Base-by-base conservation (phyloP, 2,888 invertebrate species). In the Pogonocherus hispidulus region DNA sequence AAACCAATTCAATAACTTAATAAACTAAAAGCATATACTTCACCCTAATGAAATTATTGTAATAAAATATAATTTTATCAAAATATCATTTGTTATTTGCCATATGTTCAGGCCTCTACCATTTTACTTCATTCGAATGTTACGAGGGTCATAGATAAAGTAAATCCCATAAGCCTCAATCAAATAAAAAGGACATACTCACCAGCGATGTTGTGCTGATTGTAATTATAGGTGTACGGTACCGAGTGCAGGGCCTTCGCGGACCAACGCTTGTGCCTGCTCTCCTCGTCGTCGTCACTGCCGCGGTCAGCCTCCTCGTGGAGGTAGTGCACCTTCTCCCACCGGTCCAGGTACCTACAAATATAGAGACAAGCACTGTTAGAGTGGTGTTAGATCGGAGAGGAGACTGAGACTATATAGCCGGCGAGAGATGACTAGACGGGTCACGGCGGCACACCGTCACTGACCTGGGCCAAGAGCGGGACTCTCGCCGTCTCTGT, bases 301-400 rank as follows among this genome's bases (percentile, higher is more conserved):
- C 89, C 88, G 47, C 91, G 89, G 80, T 96, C 95, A 6, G 92
- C 93, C 83, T 97, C 97, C 81, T 97, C 93, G 3, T 97, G 97
- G 22, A 96, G 90, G 79, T 93, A 97, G 60, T 91, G 94, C 9
- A 96, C 92, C 82, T 95, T 92, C 86, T 98, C 98, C 88, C 96
- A 98, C 81, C 95, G 92, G 82, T 92, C 93, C 84, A 95, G 87
- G 85, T 90, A 90, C 80, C 90, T 90, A 84, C 23, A 84, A 84
- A 64, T n/a, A n/a, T n/a, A n/a, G n/a, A n/a, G n/a, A n/a, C n/a
- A n/a, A n/a, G n/a, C n/a, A n/a, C n/a, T n/a, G n/a, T n/a, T n/a
- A 64, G 14, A 60, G 37, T n/a, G 22, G 35, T 20, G 51, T 23
- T n/a, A n/a, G 11, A 41, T 9, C 11, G 14, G 16, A 22, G 59